Percentiles rank a stretch among this genome's conserved stretches.
phyloP scores from a whole-genome alignment of 2,888 invertebrate species.

The Agonopterix arenella region DNA sequence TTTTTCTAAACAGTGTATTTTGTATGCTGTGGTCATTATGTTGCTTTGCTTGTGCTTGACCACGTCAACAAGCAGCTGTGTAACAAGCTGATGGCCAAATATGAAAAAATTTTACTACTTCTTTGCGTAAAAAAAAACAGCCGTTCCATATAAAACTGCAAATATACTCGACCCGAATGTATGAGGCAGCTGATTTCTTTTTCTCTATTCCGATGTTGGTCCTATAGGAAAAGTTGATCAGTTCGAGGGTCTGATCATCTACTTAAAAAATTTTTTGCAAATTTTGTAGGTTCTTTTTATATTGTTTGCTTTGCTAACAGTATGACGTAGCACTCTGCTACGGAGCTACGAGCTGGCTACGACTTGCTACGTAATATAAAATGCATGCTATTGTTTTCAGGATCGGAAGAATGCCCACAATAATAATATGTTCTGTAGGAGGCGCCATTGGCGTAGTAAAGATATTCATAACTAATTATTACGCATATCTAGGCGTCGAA shows the following conservation, averaged over 20 bases:
- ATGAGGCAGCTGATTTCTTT: too few species aligned
- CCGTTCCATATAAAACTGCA: too few species aligned
- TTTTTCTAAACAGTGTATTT: too few species aligned
- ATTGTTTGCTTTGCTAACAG: not conserved
- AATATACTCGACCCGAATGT: too few species aligned
- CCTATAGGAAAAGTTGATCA: too few species aligned
- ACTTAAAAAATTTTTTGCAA: not conserved
- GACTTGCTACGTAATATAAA: not conserved
- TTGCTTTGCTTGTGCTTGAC: too few species aligned
- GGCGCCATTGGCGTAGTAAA: slow-evolving; percentile 47
- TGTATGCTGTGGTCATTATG: too few species aligned
- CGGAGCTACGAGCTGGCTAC: not conserved
- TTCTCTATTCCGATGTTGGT: too few species aligned
- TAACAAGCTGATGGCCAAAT: too few species aligned
- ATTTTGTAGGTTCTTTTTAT: not conserved
- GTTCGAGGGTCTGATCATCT: not conserved
- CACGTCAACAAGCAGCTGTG: too few species aligned
- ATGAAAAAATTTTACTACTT: too few species aligned
- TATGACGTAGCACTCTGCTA: not conserved
- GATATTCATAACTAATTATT: slow-evolving; percentile 43
- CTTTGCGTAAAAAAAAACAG: too few species aligned
- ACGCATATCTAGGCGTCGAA: slow-evolving; percentile 42
- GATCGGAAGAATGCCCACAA: slow-evolving; percentile 52
- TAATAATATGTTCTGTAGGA: slow-evolving; percentile 47
- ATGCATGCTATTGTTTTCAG: slow-evolving; percentile 25